A percentile compares a stretch with the other conserved stretches of the same genome.
Conservation (phyloP, 2,888 invertebrate genomes). For the Cyrtodaria siliqua region DNA sequence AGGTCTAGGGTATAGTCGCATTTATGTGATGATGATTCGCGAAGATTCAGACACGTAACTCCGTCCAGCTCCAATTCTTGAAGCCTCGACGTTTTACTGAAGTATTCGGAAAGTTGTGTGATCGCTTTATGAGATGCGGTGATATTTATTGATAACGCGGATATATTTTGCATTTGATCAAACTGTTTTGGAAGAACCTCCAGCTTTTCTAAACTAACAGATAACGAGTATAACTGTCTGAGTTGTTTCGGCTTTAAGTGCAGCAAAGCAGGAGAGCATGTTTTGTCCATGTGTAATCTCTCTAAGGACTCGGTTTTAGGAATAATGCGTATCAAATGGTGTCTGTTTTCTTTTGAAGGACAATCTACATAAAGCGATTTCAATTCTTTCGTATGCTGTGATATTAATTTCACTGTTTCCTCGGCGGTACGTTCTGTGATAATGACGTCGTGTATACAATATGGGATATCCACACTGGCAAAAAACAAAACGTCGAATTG, state of each 20-base stretch:
- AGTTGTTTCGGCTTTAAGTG: background rate
- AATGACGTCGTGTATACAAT: background rate
- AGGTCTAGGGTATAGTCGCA: conserved; percentile 9
- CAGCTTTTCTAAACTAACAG: conserved; percentile 5
- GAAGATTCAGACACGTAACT: conserved; percentile 9
- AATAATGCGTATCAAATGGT: background rate
- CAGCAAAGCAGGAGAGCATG: conserved; percentile 7
- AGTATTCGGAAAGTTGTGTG: background rate
- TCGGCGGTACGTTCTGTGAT: conserved; percentile 6
- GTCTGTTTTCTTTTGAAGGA: background rate
- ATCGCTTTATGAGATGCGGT: conserved; percentile 5
- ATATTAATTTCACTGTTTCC: conserved; percentile 1
- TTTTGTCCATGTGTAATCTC: conserved; percentile 21
- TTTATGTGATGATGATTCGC: background rate
- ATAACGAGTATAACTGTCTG: conserved; percentile 14
- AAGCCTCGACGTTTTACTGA: background rate
- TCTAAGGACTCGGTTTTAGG: conserved; percentile 1
- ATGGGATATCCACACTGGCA: too few species aligned
- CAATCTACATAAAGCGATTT: conserved; percentile 10
- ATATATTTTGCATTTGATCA: background rate
- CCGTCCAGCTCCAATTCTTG: conserved; percentile 13
- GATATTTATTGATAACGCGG: conserved; percentile 5
- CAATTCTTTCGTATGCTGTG: background rate
- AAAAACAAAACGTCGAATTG: too few species aligned
- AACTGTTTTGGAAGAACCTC: conserved; percentile 9